A percentile compares a stretch with the other conserved stretches of the same genome.
Evolutionary conservation across 2,797 vertebrate genomes (phyloP).

Genomic region (Paedocypris micromegethes): DNA sequence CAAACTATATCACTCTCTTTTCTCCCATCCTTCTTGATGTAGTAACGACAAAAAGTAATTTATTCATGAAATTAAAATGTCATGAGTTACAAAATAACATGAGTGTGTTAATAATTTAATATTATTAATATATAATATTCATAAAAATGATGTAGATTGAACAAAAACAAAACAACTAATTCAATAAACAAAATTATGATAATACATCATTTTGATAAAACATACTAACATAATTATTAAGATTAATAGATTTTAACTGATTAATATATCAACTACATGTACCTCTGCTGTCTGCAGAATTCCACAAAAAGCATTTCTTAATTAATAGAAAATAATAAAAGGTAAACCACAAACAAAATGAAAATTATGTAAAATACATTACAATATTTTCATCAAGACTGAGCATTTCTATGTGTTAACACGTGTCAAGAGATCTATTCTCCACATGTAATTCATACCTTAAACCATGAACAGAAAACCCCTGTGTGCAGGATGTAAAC

Average conservation of each 20-base stretch:
- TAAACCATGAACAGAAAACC: slow-evolving; percentile 32
- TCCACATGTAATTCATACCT: not conserved
- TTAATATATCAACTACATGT: not conserved
- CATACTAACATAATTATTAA: too few relatives aligned
- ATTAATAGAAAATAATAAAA: not conserved
- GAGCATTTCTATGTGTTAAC: too few relatives aligned
- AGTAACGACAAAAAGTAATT: too few relatives aligned
- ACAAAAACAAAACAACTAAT: not conserved
- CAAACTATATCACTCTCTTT: too few relatives aligned
- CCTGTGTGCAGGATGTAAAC: slow-evolving; percentile 34
- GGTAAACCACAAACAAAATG: not conserved
- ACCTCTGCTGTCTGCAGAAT: not conserved
- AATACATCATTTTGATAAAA: not conserved
- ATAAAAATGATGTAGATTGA: too few relatives aligned
- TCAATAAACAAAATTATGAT: slow-evolving; percentile 6
- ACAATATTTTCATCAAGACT: too few relatives aligned
- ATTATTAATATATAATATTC: too few relatives aligned
- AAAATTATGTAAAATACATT: not conserved
- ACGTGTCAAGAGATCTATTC: too few relatives aligned
- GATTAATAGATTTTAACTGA: not conserved
- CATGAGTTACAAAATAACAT: too few relatives aligned
- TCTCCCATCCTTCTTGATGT: too few relatives aligned
- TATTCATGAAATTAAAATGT: too few relatives aligned
- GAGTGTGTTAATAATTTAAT: too few relatives aligned
- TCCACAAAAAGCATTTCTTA: not conserved